Evolutionary conservation across 2,113 vertebrate species (phyloP), one percentile per base, ranked within the genome.

Genomic region (Petromus typicus): DNA sequence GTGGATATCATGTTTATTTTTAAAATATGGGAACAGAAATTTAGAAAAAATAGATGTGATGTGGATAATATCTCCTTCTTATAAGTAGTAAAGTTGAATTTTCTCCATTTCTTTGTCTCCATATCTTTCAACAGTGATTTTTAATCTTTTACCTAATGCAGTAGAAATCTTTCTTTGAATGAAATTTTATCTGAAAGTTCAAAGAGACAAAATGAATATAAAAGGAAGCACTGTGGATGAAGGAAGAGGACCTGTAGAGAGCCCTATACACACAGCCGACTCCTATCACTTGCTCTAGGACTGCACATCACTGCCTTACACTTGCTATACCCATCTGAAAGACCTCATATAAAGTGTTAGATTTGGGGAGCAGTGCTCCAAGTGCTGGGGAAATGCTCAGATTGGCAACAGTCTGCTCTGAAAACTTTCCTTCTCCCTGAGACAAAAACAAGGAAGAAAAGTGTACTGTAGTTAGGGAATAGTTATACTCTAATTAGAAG

Each of bases 161-260:
- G 23, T 80, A 10, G 54, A 61, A 54, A 56, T 82, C 64, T 93
- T 90, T 91, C 57, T 76, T 93, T 89, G 93, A 64, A 37, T 51
- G 43, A 2, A 91, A 45, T 83, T 67, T 86, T 66, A 48, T n/a
- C 7, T 75, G 66, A 14, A 69, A 45, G 43, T 90, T 89, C 40
- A 67, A 66, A 67, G 83, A 85, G 9, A 63, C 54, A 79, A 95
- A 94, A 86, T 30, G 30, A 64, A 71, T 64, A 9, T 48, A 78
- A 59, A 90, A 34, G 66, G 71, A 85, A 18, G 14, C 32, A 1
- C 22, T 18, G 2, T 32, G 32, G 7, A 16, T 86, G 43, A 30
- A 13, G 54, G 45, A 54, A 25, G 64, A 34, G 7, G 43, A 5
- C 30, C 20, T 22, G n/a, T n/a, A 16, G 37, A 30, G 69, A 84